Base-by-base conservation (phyloP, 1,140 invertebrate genomes). In the Drusus annulatus region DNA sequence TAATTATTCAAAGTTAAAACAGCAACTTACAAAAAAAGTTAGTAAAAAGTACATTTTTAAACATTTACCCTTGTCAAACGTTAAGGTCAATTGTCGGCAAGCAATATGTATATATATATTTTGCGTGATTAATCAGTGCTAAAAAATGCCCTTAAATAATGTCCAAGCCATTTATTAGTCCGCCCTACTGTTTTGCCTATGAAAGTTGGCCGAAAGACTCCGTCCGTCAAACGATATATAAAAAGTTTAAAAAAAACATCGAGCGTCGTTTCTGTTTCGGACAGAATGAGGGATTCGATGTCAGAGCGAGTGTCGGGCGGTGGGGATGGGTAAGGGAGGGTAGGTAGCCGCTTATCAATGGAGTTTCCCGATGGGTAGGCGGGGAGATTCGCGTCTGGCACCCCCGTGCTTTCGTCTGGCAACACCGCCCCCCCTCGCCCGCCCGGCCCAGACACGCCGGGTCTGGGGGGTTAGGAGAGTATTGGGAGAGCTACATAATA, bases 271-370 rank as follows among this genome's bases (percentile, higher is more conserved):
- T 31, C 58, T 63, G 21, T 8, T 73, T 28, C 23, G 36, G 68
- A 71, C 68, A 71, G 36, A 71, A 71, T 71, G 68, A 71, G 36
- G 36, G 65, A 69, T 71, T 31, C 51, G 56, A 50, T 21, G 54
- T 50, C 19, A 13, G 45, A 31, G 19, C 65, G 51, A 19, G 54
- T 36, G 50, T 54, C 15, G 23, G 65, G 8, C 19, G 2, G 17
- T 21, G n/a, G 56, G 65, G 56, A 16, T 19, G 54, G 36, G 62
- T 15, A 50, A 16, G 52, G 36, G 63, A 2, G 21, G 54, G 69
- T 28, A 36, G 28, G 69, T 17, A 21, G 36, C 45, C 17, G 76
- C 60, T 79, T 77, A 79, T 79, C 81, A 79, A 82, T 79, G 78
- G 74, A 82, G 63, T 68, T 73, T 62, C 71, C 56, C 58, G 62